A percentile compares a stretch with the other conserved stretches of the same genome.
These are phyloP conservation scores for Stigmatopora argus DNA, from an alignment of 2,113 vertebrate species.

Conservation along the genomic window DNA sequence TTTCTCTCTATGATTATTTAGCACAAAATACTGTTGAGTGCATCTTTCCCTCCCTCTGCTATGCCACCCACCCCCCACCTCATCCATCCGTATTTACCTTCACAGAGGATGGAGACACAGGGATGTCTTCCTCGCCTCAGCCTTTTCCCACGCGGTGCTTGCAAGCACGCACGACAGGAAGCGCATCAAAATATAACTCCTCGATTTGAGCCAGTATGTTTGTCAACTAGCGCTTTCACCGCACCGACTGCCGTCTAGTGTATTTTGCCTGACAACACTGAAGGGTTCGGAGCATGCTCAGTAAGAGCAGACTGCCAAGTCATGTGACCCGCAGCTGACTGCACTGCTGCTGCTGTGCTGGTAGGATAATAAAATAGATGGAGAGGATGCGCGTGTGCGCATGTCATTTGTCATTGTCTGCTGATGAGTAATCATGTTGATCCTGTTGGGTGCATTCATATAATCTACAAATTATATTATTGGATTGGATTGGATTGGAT, in stretches of 20 bases:
- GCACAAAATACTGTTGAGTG: constrained; percentile 47
- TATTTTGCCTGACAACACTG: constrained; percentile 81
- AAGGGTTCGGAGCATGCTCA: constrained; percentile 74
- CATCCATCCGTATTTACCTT: constrained; percentile 62
- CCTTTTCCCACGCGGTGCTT: constrained; percentile 49
- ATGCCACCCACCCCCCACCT: constrained; percentile 20
- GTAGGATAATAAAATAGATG: constrained; percentile 19
- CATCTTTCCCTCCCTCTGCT: constrained; percentile 43
- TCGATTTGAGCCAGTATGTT: constrained; percentile 50
- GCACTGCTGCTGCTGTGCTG: constrained; percentile 57
- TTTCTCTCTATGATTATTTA: constrained; percentile 42
- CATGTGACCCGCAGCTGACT: constrained; percentile 79
- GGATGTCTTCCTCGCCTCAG: constrained; percentile 64
- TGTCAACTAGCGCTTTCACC: constrained; percentile 73
- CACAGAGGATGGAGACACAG: constrained; percentile 57
- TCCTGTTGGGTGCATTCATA: background rate
- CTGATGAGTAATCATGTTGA: constrained; percentile 5
- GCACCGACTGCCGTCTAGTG: constrained; percentile 65
- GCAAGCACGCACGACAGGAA: constrained; percentile 34
- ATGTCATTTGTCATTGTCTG: constrained; percentile 7
- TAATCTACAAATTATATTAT: background rate
- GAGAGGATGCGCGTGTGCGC: constrained; percentile 28
- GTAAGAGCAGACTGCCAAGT: constrained; percentile 37
- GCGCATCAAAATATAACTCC: constrained; percentile 22
- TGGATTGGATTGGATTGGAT: no score